Conservation (phyloP, 2,113 vertebrate genomes). For the Mobula birostris region DNA sequence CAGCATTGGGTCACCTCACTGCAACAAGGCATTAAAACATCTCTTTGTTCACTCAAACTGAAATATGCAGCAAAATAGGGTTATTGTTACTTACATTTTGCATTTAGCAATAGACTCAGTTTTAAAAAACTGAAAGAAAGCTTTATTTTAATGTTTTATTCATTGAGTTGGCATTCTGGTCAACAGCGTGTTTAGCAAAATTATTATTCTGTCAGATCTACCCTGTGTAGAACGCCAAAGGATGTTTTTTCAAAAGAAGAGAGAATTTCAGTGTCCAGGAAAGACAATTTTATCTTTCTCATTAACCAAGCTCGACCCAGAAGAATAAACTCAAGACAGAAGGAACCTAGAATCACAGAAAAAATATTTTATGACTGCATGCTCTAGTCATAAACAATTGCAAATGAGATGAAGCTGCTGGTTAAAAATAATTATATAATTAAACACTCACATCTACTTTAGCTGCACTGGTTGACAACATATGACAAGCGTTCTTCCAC, state of each 20-base stretch:
- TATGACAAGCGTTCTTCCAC: not conserved
- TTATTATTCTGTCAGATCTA: not conserved
- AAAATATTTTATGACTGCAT: not conserved
- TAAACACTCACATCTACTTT: not conserved
- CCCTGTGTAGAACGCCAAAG: not conserved
- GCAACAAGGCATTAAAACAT: conserved; percentile 4
- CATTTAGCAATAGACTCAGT: not conserved
- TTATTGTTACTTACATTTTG: conserved; percentile 1
- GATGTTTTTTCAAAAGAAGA: not conserved
- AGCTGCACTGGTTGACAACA: not conserved
- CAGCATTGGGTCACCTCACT: conserved; percentile 18
- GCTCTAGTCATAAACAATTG: not conserved
- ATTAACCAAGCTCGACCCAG: not conserved
- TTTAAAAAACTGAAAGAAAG: not conserved
- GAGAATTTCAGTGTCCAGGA: not conserved
- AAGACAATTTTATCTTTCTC: not conserved
- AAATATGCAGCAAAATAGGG: not conserved
- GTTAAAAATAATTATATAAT: conserved; percentile 8
- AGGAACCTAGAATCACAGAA: not conserved
- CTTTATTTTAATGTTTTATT: not conserved
- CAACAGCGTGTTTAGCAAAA: not conserved
- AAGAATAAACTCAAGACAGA: not conserved
- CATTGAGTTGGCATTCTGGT: not conserved
- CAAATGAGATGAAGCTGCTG: not conserved
- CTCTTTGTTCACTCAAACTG: not conserved